These are phyloP conservation scores for Euphysa ruthae DNA, from an alignment of 30 jellyfish, hydroid and myxozoan species.

Conservation along the genomic window DNA sequence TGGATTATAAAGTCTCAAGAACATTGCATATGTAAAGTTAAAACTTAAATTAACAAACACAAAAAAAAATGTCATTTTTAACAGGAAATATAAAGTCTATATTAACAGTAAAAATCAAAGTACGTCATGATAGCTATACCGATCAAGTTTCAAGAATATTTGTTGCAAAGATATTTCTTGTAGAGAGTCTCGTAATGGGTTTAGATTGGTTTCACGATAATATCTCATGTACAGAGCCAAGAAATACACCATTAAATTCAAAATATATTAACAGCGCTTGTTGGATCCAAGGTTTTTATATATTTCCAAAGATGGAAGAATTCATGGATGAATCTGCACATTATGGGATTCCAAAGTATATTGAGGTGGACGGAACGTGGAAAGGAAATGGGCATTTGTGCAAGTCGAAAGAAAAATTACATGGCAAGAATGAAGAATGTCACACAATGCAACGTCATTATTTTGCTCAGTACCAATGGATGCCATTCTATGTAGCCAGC, in stretches of 20 bases:
- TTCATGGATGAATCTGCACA: constrained; percentile 13
- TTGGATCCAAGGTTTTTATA: constrained; percentile 35
- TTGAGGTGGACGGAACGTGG: constrained; percentile 13
- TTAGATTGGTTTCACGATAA: constrained; percentile 42
- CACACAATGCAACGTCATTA: constrained; percentile 7
- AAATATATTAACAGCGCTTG: constrained; percentile 24
- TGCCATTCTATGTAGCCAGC: constrained; percentile 39
- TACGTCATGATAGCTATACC: constrained; percentile 23
- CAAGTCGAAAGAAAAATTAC: background rate
- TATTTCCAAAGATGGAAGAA: constrained; percentile 1
- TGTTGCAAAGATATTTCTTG: constrained; percentile 21
- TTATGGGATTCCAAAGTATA: constrained; percentile 18
- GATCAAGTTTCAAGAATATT: constrained; percentile 23
- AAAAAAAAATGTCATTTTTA: constrained; percentile 19
- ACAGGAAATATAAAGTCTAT: constrained; percentile 28
- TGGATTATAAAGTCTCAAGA: too few relatives aligned
- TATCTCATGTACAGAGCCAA: constrained; percentile 24
- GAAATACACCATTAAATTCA: background rate
- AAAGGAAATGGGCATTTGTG: background rate
- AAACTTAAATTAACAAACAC: too few relatives aligned
- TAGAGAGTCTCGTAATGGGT: constrained; percentile 28
- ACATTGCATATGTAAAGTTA: too few relatives aligned
- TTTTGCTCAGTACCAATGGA: constrained; percentile 31
- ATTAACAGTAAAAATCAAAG: constrained; percentile 19
- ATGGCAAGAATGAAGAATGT: background rate